These are phyloP conservation scores for Limnodromus scolopaceus DNA, from an alignment of 2,797 vertebrate species.

Conservation along the genomic window DNA sequence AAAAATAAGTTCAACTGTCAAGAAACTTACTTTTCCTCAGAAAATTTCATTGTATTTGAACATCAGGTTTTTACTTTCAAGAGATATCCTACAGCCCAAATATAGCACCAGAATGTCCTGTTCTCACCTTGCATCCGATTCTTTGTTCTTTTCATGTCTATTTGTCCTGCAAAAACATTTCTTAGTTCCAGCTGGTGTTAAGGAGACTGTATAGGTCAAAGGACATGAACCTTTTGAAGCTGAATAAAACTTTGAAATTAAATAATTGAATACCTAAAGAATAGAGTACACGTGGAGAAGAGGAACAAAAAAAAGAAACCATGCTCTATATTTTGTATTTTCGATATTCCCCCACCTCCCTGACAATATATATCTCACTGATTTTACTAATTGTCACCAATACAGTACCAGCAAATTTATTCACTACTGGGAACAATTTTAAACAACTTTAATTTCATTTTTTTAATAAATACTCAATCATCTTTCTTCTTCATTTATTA, in stretches of 20 bases:
- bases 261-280: background rate
- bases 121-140: conserved; percentile 7
- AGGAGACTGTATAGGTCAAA: background rate
- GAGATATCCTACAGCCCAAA: background rate
- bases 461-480: fast-evolving
- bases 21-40: background rate
- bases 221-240: background rate
- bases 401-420: background rate
- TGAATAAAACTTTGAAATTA: conserved; percentile 20
- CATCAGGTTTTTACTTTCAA: background rate
- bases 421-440: background rate
- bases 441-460: background rate
- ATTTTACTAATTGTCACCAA: background rate
- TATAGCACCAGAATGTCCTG: background rate
- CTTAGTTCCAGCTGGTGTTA: conserved; percentile 1
- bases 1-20: background rate
- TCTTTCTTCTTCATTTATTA: background rate
- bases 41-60: background rate
- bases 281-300: background rate
- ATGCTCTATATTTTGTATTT: background rate
- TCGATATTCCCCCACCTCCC: background rate
- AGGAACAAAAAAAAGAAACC: background rate
- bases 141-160: conserved; percentile 36
- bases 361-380: background rate
- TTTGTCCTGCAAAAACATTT: conserved; percentile 34